Base-by-base conservation (phyloP, 2,888 invertebrate genomes). In the Drosophila neotestacea region DNA sequence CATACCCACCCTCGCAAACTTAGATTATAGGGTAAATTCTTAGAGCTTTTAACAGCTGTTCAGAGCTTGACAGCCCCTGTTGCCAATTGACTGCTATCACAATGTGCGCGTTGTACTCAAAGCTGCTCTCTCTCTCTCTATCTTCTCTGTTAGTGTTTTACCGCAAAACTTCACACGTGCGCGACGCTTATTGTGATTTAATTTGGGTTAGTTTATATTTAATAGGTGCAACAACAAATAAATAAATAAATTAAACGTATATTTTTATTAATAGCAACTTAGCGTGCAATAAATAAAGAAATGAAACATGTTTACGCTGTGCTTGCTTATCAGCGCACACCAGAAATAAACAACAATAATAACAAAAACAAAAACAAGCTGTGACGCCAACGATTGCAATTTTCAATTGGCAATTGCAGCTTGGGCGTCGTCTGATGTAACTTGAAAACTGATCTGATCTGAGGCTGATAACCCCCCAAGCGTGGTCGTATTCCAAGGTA, bases 391-490 rank as follows among this genome's bases (percentile, higher is more conserved):
- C 69, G 73, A 70, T 62, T 79, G 73, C 56, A 58, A 64, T 73
- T 73, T 62, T 55, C 42, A 42, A 42, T 22, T 42, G 9, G 42
- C 36, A 11, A 30, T 41, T 47, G 47, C 38, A 47, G 42, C 42
- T 50, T 50, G 62, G 52, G 61, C 52, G 75, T 51, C 51, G 78
- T 51, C 50, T 55, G 61, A 55, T 73, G 80, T 81, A 84, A 84
- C 61, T 51, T 74, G 77, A 68, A 46, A 38, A 64, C 27, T 54
- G 27, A 48, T 50, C 51, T 63, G 75, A 70, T 67, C 68, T 74
- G 79, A 30, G 70, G 65, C 63, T 78, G 85, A 86, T 86, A 86
- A 86, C 85, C 85, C 81, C 63, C 60, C 27, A 22, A 64, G 69
- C 60, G 69, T 59, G 48, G 54, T 61, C 36, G 58, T 22, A 22